Base-by-base conservation (phyloP, 1,140 invertebrate species). In the Parasteatoda tepidariorum region DNA sequence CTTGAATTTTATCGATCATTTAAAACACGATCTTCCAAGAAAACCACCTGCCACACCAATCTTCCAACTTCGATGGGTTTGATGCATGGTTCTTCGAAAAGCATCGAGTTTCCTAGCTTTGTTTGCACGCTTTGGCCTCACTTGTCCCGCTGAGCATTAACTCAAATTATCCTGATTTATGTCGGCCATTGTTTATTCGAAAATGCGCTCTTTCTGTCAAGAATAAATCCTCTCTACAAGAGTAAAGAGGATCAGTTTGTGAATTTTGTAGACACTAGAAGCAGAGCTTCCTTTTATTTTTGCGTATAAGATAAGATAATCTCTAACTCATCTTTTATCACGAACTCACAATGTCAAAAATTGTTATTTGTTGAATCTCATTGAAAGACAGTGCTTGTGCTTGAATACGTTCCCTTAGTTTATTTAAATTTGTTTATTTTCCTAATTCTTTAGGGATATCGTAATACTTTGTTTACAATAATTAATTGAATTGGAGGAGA, bases 101-200 rank as follows among this genome's bases (percentile, higher is more conserved):
- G 3, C 26, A 28, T 28, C 22, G 24, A 11, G 61, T 41, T 41
- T 4, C 26, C 4, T 24, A 30, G 11, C 24, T 28, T 64, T 64
- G 61, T 64, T 64, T 64, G 22, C 61, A 30, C 11, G 18, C 9
- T 11, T 59, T 5, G 55, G 28, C 11, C 24, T 9, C 30, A 24
- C 28, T 24, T 64, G 26, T 64, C 61, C 61, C 30, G 61, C 4
- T 28, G 11, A 28, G 26, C 61, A 64, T 64, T 64, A 64, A 64
- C 61, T 64, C 61, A 64, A 64, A 64, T 64, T 64, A 64, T 64
- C 61, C 61, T 64, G 61, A 64, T 64, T 64, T 64, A 64, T 64
- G 61, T 64, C 24, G 26, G 7, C 24, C 61, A 64, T 64, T 64
- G 61, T 64, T 64, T 64, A 64, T 64, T 64, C 28, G 61, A 13